A percentile compares a stretch with the other conserved stretches of the same genome.
Conservation (phyloP, 2,888 invertebrate genomes). For the Galerucella nymphaeae region DNA sequence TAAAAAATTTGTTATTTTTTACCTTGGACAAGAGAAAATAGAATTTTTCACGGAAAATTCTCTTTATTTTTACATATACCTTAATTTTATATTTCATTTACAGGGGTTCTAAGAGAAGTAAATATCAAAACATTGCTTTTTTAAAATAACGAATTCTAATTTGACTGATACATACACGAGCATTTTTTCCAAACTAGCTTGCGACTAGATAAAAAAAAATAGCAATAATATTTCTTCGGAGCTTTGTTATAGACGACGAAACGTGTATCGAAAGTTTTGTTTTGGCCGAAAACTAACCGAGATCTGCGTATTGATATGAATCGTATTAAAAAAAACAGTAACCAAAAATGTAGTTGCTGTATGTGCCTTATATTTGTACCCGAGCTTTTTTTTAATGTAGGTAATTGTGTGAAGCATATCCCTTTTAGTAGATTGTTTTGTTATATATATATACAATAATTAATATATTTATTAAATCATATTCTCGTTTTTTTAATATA, state of each 20-base stretch:
- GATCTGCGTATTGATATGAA: conserved; percentile 31
- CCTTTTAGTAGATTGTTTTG: conserved; percentile 26
- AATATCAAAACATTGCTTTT: too few relatives aligned
- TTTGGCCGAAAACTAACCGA: conserved; percentile 34
- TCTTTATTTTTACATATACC: too few relatives aligned
- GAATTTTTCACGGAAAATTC: too few relatives aligned
- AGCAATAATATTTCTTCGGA: conserved; percentile 2
- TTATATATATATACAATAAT: conserved; percentile 37
- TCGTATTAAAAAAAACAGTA: conserved; percentile 33
- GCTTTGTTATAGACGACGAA: not conserved
- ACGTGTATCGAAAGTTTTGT: conserved; percentile 16
- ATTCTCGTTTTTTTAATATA: conserved; percentile 35
- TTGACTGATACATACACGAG: not conserved
- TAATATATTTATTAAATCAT: conserved; percentile 21
- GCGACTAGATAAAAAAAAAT: not conserved
- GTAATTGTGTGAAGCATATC: conserved; percentile 38
- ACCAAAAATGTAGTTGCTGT: conserved; percentile 34
- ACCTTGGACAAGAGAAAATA: too few relatives aligned
- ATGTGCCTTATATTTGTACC: conserved; percentile 42
- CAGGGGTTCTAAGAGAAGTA: too few relatives aligned
- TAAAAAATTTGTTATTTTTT: not conserved
- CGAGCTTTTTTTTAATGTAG: conserved; percentile 28
- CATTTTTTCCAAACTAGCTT: not conserved
- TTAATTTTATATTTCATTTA: too few relatives aligned
- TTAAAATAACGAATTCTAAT: too few relatives aligned